These are phyloP conservation scores for Flexamia atlantica DNA, from an alignment of 2,888 invertebrate genomes.

Conservation along the genomic window DNA sequence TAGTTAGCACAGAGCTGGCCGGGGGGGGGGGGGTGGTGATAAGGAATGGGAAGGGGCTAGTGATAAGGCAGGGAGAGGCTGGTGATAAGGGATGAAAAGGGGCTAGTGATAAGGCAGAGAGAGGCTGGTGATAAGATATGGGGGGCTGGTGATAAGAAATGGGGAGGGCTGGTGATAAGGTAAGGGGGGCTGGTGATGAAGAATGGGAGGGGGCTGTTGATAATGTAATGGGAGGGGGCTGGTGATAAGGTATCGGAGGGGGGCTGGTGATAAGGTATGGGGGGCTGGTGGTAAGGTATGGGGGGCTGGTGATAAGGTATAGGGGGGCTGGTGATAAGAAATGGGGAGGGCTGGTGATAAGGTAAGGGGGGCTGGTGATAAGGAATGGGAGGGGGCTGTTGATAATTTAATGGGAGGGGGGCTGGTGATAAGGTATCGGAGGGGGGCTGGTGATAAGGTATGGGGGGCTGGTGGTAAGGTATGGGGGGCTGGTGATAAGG, in stretches of 20 bases:
- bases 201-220: not conserved
- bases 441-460: not conserved
- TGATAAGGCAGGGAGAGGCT: not conserved
- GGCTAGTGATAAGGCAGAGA: not conserved
- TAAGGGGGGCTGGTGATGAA: not conserved
- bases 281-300: not conserved
- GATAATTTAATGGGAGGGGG: not conserved
- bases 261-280: not conserved
- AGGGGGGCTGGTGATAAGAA: not conserved
- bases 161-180: no score
- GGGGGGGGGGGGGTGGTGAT: not conserved
- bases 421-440: not conserved
- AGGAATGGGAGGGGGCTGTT: not conserved
- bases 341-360: not conserved
- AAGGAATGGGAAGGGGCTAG: not conserved
- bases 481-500: no score
- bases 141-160: not conserved
- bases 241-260: not conserved
- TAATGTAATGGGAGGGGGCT: not conserved
- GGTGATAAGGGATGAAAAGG: not conserved
- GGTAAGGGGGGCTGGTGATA: not conserved
- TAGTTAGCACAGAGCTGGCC: constrained; percentile 10
- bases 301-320: no score
- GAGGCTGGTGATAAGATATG: not conserved
- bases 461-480: not conserved